Evolutionary conservation across 1,140 invertebrate genomes (phyloP), one percentile per base, ranked within the genome.

Genomic region (Brachionus angularis): DNA sequence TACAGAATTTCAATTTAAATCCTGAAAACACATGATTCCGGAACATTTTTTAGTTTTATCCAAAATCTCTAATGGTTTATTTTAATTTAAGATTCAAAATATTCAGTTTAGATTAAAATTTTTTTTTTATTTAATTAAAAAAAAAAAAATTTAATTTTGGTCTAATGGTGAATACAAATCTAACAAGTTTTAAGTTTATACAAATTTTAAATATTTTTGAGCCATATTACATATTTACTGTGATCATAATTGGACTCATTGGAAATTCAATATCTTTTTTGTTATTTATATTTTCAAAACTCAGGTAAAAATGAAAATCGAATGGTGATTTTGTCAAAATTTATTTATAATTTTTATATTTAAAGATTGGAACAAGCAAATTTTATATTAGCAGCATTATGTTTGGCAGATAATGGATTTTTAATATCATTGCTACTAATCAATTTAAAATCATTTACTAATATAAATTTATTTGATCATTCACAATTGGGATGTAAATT

Each of bases 361-460:
- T 5, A 1, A 55, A 85, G 1, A 83, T 80, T 67, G 78, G 83
- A 76, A 73, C 84, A 1, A 84, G 84, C 64, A 85, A 84, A 0
- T 83, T 83, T 50, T 84, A 84, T 61, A 85, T 70, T 86, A 21
- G 84, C 84, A 0, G 84, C 84, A 0, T 72, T 86, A 12, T 82
- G 84, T 3, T 79, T 76, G 0, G 80, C 84, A 0, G 85, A 85
- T 72, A 82, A 84, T 33, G 78, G 81, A 5, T 86, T 83, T 55
- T 73, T 85, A 3, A 73, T 81, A 4, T 77, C 81, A 0, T 58
- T 85, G n/a, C 72, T 84, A 3, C 71, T 84, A 0, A 81, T 83
- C 0, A 86, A 85, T 84, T 67, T 86, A 12, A 84, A 83, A 18
- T 80, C 78, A 3, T 50, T 84, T 2, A 82, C 39, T 0, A 39